Evolutionary conservation across 2,797 vertebrate species (phyloP), one percentile per base, ranked within the genome.

Genomic region (Helostoma temminkii): DNA sequence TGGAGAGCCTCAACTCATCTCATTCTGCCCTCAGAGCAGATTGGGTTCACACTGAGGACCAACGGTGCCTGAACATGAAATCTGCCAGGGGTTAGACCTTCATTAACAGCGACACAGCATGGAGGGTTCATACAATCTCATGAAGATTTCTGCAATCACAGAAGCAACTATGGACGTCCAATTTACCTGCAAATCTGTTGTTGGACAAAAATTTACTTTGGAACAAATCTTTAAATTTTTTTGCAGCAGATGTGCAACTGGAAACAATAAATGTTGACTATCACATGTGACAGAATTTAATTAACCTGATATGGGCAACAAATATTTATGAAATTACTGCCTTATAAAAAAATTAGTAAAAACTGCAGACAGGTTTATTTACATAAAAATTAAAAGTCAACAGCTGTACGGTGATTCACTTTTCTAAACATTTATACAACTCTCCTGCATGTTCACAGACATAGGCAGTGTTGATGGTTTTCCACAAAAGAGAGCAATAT

Each of bases 21-120:
- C 49, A 4, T 39, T 45, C 24, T 78, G 69, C 59, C 74, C 78
- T 78, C 55, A 5, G 41, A 81, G 53, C 50, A 66, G 66, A 82
- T 62, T 72, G 66, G 52, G 61, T 71, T 74, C 66, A 56, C 42
- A 16, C 55, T 14, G 64, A 68, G 39, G n/a, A 48, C 47, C 52
- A 15, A 9, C 22, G 19, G 30, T 26, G 22, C 53, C 46, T 68
- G 64, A 28, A 61, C 30, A 58, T 10, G 24, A 32, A 64, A 67
- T 77, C 78, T 49, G 28, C 64, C 0, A 52, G 63, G 69, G 50
- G 26, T 52, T 68, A 32, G 36, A 62, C 45, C 55, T 4, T 30
- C 41, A 11, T 37, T 30, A 45, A 60, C 22, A 28, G 41, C 9
- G 3, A 46, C 12, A 50, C 61, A 21, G 30, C 9, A 14, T 16